A percentile compares a stretch with the other conserved stretches of the same genome.
phyloP scores from a whole-genome alignment of 2,113 vertebrate species.

The Cephalophus harveyi region DNA sequence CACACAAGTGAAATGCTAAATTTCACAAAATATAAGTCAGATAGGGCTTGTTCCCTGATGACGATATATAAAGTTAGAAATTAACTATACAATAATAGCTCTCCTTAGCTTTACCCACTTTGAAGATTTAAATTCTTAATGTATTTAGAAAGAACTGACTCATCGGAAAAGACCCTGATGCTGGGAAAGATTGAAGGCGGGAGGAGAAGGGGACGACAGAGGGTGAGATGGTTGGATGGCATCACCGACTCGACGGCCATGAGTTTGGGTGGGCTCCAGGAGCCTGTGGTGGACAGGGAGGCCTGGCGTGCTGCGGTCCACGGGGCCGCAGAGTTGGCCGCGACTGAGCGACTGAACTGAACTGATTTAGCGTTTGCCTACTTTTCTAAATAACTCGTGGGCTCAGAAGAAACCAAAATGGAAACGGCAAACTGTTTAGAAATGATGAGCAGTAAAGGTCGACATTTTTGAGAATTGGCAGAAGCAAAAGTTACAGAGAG shows the following conservation, averaged over 20 bases:
- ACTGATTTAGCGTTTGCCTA: neutral
- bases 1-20: neutral
- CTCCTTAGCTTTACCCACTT: neutral
- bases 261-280: neutral
- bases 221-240: neutral
- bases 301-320: neutral
- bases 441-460: neutral
- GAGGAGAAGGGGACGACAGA: neutral
- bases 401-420: neutral
- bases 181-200: neutral
- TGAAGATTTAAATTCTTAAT: neutral
- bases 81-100: neutral
- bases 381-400: neutral
- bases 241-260: neutral
- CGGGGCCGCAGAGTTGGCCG: neutral
- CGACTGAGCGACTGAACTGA: fast-evolving
- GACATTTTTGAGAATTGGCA: neutral
- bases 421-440: neutral
- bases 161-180: neutral
- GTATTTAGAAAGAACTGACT: neutral
- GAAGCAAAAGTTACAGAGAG: neutral
- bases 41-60: neutral
- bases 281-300: neutral
- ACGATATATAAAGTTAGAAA: neutral
- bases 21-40: neutral